Base-by-base conservation (phyloP, 2,888 invertebrate genomes). In the Orthonevra nobilis region DNA sequence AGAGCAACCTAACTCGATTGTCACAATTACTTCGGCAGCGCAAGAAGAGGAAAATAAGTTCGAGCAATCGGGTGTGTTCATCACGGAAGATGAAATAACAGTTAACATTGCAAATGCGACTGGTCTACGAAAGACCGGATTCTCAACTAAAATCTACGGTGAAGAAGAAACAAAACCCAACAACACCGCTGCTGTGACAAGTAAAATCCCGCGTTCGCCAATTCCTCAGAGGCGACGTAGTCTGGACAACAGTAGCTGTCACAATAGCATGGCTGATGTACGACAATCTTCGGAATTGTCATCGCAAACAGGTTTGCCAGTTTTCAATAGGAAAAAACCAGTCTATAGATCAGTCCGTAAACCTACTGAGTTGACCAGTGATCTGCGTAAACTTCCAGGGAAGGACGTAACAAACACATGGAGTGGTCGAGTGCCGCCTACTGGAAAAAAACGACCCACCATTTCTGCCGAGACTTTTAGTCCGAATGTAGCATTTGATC, bases 71-170 rank as follows among this genome's bases (percentile, higher is more conserved):
- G 89, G 88, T 1, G 83, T 89, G 1, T 88, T 85, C 48, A 88
- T 89, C 3, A 87, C 86, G 7, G 89, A 88, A 32, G 87, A 88
- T 46, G 87, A 86, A 60, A 89, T 89, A 10, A 91, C 91, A 70
- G 91, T 92, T 81, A 91, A 92, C 87, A 92, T 93, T 58, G 92
- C 93, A 83, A 91, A 92, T 82, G 92, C 91, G 83, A 92, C 93
- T 1, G 94, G 94, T 2, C 89, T 94, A 1, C 91, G 94, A 14
- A 94, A 93, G 88, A 94, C 93, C 0, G 92, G 93, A 86, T 92
- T 92, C 89, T 90, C 91, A 10, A 91, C 92, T 86, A 90, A 92
- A 83, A 90, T 93, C 86, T 91, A 91, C 88, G 89, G 90, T 34
- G 89, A 90, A 68, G 90, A 92, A 83, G 90, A 91, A 82, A 10